Evolutionary conservation across 1,140 invertebrate species (phyloP), one percentile per base, ranked within the genome.

Genomic region (Conopomorpha cramerella): DNA sequence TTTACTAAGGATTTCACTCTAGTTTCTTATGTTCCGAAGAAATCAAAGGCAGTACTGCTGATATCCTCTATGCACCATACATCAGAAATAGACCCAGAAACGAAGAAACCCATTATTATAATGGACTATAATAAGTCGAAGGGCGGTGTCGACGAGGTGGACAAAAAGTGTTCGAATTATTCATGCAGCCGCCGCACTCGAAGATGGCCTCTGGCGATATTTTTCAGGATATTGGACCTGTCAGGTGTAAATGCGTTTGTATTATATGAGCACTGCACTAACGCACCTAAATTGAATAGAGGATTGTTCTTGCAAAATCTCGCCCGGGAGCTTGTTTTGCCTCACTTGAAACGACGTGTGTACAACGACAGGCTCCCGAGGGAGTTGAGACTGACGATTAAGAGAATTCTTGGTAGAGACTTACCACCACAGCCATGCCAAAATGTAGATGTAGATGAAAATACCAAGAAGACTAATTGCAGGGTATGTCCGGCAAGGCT

Each of bases 101-200:
- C 45, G 16, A 47, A 36, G 17, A 73, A 74, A 41, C 64, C 71
- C 28, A 51, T 70, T 28, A 72, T 77, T 23, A 62, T 73, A 16
- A 34, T 45, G 2, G 52, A 54, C 33, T 76, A 77, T 29, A 71
- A 79, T 45, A 10, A 10, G 2, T 70, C 67, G 8, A 79, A 79
- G 57, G 62, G 59, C 4, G 65, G 57, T 2, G 67, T 78, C 0
- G 72, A 76, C 43, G 51, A 44, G 29, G 40, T 68, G 2, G 68
- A 72, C 42, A 54, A 74, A 49, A 60, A 68, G 46, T 63, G 52
- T 36, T 55, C 55, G 2, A 50, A 38, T 29, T 73, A 67, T 51
- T 62, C 55, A n/a, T 44, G 44, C 30, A 41, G 45, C 26, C 41
- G 68, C 38, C 51, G 41, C 41, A 70, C 52, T 10, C 39, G 46